Conservation (phyloP, 2,797 vertebrate genomes). For the Cygnus olor region DNA sequence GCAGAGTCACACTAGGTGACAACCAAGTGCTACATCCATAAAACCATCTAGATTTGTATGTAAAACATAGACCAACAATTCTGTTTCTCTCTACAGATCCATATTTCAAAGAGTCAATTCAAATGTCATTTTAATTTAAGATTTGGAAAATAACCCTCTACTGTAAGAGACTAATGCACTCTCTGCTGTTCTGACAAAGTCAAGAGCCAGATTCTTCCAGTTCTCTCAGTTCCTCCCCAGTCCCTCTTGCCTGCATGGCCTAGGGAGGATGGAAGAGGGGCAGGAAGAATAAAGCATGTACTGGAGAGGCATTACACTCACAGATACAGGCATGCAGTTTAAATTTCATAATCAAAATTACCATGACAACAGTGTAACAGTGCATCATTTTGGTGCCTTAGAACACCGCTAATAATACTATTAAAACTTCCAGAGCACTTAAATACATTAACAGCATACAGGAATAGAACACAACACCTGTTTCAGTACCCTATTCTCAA, state of each 20-base stretch:
- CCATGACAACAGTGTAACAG: rapidly evolving
- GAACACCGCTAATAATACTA: no score
- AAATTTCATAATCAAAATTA: background rate
- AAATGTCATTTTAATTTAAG: background rate
- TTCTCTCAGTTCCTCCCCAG: background rate
- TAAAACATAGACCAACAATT: background rate
- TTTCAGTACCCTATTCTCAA: background rate
- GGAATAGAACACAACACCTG: background rate
- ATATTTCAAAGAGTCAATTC: no score
- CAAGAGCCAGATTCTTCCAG: background rate
- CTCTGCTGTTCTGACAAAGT: background rate
- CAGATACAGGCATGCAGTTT: background rate
- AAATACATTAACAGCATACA: background rate
- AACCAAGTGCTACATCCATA: rapidly evolving
- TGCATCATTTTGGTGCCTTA: background rate
- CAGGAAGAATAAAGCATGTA: rapidly evolving
- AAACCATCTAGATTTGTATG: background rate
- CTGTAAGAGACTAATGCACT: background rate
- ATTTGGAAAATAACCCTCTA: background rate
- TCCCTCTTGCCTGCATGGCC: background rate
- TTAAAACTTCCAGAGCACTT: background rate
- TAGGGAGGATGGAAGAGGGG: background rate
- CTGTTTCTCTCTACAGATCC: background rate
- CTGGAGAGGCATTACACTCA: background rate
- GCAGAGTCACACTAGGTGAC: no score